phyloP scores from a whole-genome alignment of 2,888 invertebrate species.

The Helicoverpa assulta region DNA sequence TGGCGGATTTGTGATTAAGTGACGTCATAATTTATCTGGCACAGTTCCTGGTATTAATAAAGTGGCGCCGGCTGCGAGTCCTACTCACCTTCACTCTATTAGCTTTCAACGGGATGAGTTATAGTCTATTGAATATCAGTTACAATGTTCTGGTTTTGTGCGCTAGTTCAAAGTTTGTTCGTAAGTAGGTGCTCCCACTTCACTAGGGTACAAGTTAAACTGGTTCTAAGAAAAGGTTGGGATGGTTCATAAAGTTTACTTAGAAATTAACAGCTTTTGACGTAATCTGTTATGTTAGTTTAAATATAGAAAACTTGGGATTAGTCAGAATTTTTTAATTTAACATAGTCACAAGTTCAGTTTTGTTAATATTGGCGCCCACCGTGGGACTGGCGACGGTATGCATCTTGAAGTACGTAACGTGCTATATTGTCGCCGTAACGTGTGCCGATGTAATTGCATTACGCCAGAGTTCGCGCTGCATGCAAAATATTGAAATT shows the following conservation, averaged over 20 bases:
- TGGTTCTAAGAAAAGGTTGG: not conserved
- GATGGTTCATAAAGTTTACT: not conserved
- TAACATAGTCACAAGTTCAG: not conserved
- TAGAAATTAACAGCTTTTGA: too few relatives aligned
- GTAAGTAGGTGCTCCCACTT: not conserved
- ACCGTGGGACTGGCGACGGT: conserved; percentile 31
- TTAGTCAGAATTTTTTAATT: not conserved
- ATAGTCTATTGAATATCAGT: conserved; percentile 67
- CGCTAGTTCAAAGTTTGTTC: conserved; percentile 36
- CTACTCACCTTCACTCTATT: conserved; percentile 76
- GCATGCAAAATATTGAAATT: conserved; percentile 75
- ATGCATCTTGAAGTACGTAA: conserved; percentile 54
- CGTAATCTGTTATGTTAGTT: too few relatives aligned
- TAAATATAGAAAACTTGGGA: too few relatives aligned
- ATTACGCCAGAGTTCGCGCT: conserved; percentile 69
- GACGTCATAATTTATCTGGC: conserved; percentile 79
- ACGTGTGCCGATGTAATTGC: conserved; percentile 70
- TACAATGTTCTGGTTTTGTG: conserved; percentile 58
- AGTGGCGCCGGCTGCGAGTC: conserved; percentile 72
- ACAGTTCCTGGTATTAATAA: conserved; percentile 77
- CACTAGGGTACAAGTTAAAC: conserved; percentile 7
- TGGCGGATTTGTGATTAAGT: conserved; percentile 82
- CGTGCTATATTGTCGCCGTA: conserved; percentile 44
- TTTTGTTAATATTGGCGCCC: conserved; percentile 43
- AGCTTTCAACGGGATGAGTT: conserved; percentile 72